Percentiles rank a stretch among this genome's conserved stretches.
phyloP scores from a whole-genome alignment of 2,113 vertebrate species.

The Pomatorhinus ruficollis region DNA sequence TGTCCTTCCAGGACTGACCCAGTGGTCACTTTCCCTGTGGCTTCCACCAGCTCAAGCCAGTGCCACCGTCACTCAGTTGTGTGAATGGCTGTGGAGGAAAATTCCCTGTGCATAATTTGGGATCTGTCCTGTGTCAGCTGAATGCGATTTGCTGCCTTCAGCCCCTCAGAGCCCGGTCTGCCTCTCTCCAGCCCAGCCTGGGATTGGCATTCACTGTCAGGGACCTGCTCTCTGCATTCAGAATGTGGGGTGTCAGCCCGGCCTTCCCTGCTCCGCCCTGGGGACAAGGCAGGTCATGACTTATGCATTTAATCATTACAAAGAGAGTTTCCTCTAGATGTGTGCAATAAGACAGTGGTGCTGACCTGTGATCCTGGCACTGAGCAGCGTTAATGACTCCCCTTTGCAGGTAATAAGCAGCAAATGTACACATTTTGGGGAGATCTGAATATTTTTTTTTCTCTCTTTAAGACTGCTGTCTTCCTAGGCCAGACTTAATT shows the following conservation, averaged over 20 bases:
- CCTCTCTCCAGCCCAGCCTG: not conserved
- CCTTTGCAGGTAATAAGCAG: slow-evolving; percentile 38
- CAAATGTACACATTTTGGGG: slow-evolving; percentile 37
- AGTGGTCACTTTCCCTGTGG: not conserved
- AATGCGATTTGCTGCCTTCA: not conserved
- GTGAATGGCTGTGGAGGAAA: not conserved
- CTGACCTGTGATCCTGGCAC: slow-evolving; percentile 26
- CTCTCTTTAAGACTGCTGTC: slow-evolving; percentile 13
- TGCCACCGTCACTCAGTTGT: not conserved
- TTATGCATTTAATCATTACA: not conserved
- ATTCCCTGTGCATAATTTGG: not conserved
- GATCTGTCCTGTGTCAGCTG: not conserved
- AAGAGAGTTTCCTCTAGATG: slow-evolving; percentile 22
- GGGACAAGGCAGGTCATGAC: slow-evolving; percentile 2
- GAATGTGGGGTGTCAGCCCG: not conserved
- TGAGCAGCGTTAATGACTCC: not conserved
- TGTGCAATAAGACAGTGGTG: not conserved
- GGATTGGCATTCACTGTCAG: not conserved
- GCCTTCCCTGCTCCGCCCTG: not conserved
- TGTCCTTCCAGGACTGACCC: not conserved
- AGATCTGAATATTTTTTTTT: not conserved
- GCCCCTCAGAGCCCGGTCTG: not conserved
- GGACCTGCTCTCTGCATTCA: not conserved
- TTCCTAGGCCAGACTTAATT: slow-evolving; percentile 61
- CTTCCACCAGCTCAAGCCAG: not conserved